Conservation (phyloP, 2,113 vertebrate genomes). For the Rhinogobius similis region DNA sequence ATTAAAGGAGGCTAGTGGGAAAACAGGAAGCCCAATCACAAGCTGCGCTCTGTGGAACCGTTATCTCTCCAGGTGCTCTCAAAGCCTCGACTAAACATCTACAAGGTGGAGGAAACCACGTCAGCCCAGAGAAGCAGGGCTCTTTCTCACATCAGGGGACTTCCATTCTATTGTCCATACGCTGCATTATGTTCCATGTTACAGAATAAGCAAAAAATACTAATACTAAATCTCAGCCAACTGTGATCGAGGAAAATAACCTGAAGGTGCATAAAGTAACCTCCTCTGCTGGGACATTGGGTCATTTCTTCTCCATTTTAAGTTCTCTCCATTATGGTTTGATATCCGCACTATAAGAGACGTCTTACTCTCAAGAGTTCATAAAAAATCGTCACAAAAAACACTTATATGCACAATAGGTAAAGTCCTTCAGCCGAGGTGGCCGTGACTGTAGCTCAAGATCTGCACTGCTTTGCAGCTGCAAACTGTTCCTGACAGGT, state of each 20-base stretch:
- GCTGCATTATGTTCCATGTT: constrained; percentile 53
- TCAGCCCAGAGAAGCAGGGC: constrained; percentile 27
- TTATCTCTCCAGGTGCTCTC: constrained; percentile 66
- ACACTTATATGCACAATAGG: too few species aligned
- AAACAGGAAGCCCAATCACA: constrained; percentile 59
- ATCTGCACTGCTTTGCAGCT: too few species aligned
- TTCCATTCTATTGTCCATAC: constrained; percentile 65
- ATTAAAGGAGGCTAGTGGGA: constrained; percentile 44
- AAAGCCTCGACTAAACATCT: constrained; percentile 50
- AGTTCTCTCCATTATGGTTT: too few species aligned
- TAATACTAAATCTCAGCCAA: constrained; percentile 36
- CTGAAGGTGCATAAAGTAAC: not conserved
- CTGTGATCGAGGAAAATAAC: constrained; percentile 1
- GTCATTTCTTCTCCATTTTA: not conserved
- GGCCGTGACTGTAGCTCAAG: too few species aligned
- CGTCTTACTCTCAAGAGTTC: too few species aligned
- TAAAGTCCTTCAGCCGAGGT: too few species aligned
- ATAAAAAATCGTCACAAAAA: too few species aligned
- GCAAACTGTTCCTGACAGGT: too few species aligned
- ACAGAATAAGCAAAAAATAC: constrained; percentile 30
- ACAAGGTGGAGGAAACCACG: constrained; percentile 41
- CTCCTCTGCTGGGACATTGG: not conserved
- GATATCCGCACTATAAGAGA: too few species aligned
- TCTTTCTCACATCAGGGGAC: constrained; percentile 66
- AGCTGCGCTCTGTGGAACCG: constrained; percentile 45